Base-by-base conservation (phyloP, 2,113 vertebrate species). In the Egretta garzetta region DNA sequence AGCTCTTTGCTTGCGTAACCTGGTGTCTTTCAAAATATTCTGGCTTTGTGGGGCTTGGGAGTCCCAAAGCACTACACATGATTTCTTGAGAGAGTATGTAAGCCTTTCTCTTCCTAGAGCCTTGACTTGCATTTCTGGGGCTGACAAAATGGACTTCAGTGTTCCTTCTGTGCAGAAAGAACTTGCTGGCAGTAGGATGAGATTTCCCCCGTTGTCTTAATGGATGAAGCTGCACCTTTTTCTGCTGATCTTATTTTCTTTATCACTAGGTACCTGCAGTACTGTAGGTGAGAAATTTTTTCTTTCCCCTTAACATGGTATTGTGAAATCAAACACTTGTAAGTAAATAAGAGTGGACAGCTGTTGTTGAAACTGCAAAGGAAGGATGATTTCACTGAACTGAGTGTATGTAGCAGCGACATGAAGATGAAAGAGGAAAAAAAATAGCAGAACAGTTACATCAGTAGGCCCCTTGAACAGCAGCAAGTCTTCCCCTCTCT, bases 221-320 rank as follows among this genome's bases (percentile, higher is more conserved):
- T 58, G 49, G 49, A 58, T 1, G 5, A 82, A 89, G 68, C 76
- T 75, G 30, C 27, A 80, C 56, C 39, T 87, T 86, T 93, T 93
- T 86, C 70, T 93, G 2, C 50, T 64, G 74, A 49, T 92, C 67
- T 95, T 91, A 66, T 79, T 91, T 94, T 93, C 74, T 85, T 84
- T 95, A 88, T 96, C 70, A 33, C 11, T 43, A 10, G 30, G 53
- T 79, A 72, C 85, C 86, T 93, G n/a, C 64, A 85, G 70, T 89
- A 50, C 84, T 63, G n/a, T 55, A 87, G 73, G 43, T 79, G 68
- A 27, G 45, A 13, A 9, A 5, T 33, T 37, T 39, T 63, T 60
- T 84, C 39, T 17, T 43, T 15, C 41, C 41, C 30, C 12, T 74
- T 89, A 70, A 32, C 0, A 1, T 66, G 19, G 41, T 58, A 6